phyloP scores from a whole-genome alignment of 2,113 vertebrate species.

The rabbit (Oryctolagus cuniculus) region DNA sequence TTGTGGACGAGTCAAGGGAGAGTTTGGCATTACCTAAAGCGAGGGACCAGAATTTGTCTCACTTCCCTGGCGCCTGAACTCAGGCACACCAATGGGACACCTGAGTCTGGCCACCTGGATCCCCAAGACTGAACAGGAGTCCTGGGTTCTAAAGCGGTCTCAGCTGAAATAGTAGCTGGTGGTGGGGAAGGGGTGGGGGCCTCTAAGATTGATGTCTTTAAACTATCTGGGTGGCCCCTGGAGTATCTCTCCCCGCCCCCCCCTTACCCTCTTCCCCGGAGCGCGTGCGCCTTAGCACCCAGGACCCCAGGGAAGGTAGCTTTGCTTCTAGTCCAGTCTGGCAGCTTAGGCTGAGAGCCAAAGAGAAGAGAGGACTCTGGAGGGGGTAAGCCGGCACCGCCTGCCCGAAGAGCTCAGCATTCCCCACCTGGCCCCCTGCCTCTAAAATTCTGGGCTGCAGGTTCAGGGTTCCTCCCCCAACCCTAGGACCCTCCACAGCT shows the following conservation, averaged over 20 bases:
- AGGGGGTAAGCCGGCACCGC: neutral
- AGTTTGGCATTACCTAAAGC: neutral
- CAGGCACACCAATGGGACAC: neutral
- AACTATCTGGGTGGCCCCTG: neutral
- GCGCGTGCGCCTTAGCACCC: rapidly evolving
- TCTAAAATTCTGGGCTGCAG: neutral
- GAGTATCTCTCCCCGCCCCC: no score
- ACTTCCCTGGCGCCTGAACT: neutral
- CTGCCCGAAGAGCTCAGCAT: neutral
- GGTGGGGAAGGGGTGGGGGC: neutral
- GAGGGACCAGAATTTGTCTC: neutral
- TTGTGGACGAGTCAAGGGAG: neutral
- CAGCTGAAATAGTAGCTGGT: neutral
- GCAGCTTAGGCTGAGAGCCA: neutral
- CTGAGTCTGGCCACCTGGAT: neutral
- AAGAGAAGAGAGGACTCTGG: neutral
- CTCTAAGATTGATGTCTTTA: neutral
- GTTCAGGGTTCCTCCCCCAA: neutral
- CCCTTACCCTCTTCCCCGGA: no score
- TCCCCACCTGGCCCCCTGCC: neutral
- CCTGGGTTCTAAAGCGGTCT: neutral
- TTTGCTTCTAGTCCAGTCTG: neutral
- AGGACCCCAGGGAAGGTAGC: neutral
- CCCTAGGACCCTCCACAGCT: neutral
- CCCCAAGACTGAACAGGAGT: neutral